Base-by-base conservation (phyloP, 1,140 invertebrate species). In the Goniozus legneri region DNA sequence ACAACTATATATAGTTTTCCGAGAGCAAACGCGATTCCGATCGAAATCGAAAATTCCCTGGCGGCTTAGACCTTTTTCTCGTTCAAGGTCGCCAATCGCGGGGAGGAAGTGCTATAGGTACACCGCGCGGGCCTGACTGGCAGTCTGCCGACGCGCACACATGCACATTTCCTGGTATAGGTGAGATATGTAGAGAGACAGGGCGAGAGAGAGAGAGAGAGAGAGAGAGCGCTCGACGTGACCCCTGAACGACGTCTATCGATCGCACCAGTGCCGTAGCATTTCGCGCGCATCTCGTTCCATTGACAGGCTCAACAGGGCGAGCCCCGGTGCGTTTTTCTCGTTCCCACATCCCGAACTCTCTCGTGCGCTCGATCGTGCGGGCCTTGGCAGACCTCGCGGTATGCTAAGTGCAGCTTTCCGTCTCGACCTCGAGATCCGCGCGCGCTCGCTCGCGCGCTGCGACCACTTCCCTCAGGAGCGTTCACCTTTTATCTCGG, bases 1-100 rank as follows among this genome's bases (percentile, higher is more conserved):
- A n/a, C n/a, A n/a, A n/a, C n/a, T n/a, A n/a, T n/a, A n/a, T n/a
- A n/a, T n/a, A n/a, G n/a, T n/a, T n/a, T n/a, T n/a, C n/a, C n/a
- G n/a, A n/a, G n/a, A n/a, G n/a, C n/a, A n/a, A n/a, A n/a, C n/a
- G n/a, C n/a, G n/a, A n/a, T n/a, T n/a, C n/a, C n/a, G n/a, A n/a
- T n/a, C n/a, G n/a, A n/a, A n/a, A n/a, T n/a, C n/a, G n/a, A n/a
- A n/a, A n/a, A 4, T 27, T 27, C 10, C 24, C 4, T 10, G 24
- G 4, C 10, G 24, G 24, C 10, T 27, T 27, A 4, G 24, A 27
- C 4, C 4, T 8, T 49, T 54, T 55, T 53, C 52, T 51, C 52
- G 53, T 58, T 61, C 61, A 64, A 65, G 61, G 65, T 64, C 60
- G 62, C 55, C 53, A 56, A 57, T 59, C 58, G 58, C 45, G 54